Evolutionary conservation across 2,797 vertebrate species (phyloP).

Genomic region (Hyperoplus immaculatus): DNA sequence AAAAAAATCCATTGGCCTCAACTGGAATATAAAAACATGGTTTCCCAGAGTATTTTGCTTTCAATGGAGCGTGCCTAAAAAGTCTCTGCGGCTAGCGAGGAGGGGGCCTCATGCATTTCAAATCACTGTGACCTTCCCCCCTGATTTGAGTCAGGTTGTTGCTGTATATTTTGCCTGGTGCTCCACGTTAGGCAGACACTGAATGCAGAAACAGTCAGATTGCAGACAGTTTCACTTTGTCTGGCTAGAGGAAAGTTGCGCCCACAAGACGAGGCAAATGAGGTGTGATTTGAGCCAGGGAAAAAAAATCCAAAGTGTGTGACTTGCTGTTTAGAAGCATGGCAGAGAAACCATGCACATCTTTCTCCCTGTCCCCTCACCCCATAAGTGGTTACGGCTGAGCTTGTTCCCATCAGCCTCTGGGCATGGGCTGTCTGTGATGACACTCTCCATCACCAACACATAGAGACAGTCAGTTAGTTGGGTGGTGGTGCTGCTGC

Average conservation of each 20-base stretch:
- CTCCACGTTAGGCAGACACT: slow-evolving; percentile 48
- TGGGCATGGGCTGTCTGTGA: slow-evolving; percentile 75
- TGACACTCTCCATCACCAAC: slow-evolving; percentile 76
- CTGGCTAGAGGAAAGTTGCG: slow-evolving; percentile 50
- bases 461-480: slow-evolving; percentile 61
- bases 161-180: slow-evolving; percentile 36
- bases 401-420: slow-evolving; percentile 78
- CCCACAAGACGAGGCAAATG: slow-evolving; percentile 60
- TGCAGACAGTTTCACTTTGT: slow-evolving; percentile 53
- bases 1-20: slow-evolving; percentile 69
- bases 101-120: slow-evolving; percentile 80
- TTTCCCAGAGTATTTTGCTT: slow-evolving; percentile 78
- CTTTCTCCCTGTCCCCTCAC: slow-evolving; percentile 64
- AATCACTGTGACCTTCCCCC: slow-evolving; percentile 74
- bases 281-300: slow-evolving; percentile 61
- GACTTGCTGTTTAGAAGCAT: slow-evolving; percentile 58
- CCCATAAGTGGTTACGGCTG: slow-evolving; percentile 74
- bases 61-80: slow-evolving; percentile 78
- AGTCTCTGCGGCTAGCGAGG: slow-evolving; percentile 63
- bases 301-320: slow-evolving; percentile 39
- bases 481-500: slow-evolving; percentile 35
- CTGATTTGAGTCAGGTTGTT: slow-evolving; percentile 69
- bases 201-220: slow-evolving; percentile 46
- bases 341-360: slow-evolving; percentile 69
- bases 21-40: slow-evolving; percentile 76